A percentile compares a stretch with the other conserved stretches of the same genome.
phyloP scores from a whole-genome alignment of 2,888 invertebrate species.

The Boloria selene region DNA sequence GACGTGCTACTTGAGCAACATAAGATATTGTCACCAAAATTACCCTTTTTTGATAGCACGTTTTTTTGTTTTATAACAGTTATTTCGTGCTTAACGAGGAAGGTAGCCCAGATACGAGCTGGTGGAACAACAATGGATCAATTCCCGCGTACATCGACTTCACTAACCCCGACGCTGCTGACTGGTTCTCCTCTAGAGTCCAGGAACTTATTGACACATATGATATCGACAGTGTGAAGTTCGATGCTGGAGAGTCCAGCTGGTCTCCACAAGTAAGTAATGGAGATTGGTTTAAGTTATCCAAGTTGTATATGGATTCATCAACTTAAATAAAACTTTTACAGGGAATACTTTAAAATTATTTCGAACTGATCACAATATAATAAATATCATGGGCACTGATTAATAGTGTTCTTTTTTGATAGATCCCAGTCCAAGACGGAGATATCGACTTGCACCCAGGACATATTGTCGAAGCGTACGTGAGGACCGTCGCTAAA shows the following conservation, averaged over 20 bases:
- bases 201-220: conserved; percentile 80
- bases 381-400: background rate
- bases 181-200: conserved; percentile 82
- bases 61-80: conserved; percentile 47
- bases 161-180: conserved; percentile 85
- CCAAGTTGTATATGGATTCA: too few species aligned
- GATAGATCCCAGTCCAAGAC: conserved; percentile 79
- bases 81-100: conserved; percentile 78
- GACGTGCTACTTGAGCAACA: too few species aligned
- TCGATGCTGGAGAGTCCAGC: conserved; percentile 90
- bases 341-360: too few species aligned
- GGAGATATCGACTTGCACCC: conserved; percentile 82
- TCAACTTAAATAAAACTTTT: too few species aligned
- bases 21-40: too few species aligned
- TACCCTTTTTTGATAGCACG: too few species aligned
- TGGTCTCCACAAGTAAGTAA: conserved; percentile 83
- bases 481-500: conserved; percentile 79
- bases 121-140: conserved; percentile 82
- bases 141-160: conserved; percentile 86
- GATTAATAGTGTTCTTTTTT: background rate
- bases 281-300: too few species aligned
- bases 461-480: conserved; percentile 79
- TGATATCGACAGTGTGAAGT: conserved; percentile 89
- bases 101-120: conserved; percentile 72
- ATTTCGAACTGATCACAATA: too few species aligned